Conservation (phyloP, 2,797 vertebrate genomes). For the Micrastur ruficollis region DNA sequence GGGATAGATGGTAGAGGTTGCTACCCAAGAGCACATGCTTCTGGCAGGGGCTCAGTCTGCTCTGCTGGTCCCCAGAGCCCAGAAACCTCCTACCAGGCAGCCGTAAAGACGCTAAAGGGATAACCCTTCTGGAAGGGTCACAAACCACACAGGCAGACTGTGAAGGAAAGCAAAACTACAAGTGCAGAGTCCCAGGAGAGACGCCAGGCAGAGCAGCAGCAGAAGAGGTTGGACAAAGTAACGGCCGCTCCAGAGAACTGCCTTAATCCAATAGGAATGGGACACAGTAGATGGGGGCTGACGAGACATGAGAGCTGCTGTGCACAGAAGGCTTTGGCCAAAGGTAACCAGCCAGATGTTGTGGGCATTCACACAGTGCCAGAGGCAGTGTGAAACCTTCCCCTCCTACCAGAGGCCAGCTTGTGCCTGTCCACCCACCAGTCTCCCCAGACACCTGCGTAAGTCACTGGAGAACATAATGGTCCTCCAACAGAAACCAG, state of each 20-base stretch:
- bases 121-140: background rate
- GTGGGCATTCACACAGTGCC: background rate
- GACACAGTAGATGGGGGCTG: fast-evolving
- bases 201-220: background rate
- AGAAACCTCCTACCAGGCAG: background rate
- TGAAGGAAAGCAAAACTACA: background rate
- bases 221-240: background rate
- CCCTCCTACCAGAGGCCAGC: background rate
- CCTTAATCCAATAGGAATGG: background rate
- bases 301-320: background rate
- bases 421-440: background rate
- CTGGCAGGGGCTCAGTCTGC: background rate
- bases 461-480: fast-evolving
- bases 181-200: background rate
- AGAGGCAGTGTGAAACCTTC: background rate
- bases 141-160: background rate
- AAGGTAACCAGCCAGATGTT: background rate
- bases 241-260: background rate
- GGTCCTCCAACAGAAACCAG: background rate
- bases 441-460: background rate
- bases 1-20: background rate
- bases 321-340: fast-evolving
- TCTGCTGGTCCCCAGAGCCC: background rate
- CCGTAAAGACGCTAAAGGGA: background rate
- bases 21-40: background rate